phyloP scores from a whole-genome alignment of 2,797 vertebrate species.

The Anas capensis region DNA sequence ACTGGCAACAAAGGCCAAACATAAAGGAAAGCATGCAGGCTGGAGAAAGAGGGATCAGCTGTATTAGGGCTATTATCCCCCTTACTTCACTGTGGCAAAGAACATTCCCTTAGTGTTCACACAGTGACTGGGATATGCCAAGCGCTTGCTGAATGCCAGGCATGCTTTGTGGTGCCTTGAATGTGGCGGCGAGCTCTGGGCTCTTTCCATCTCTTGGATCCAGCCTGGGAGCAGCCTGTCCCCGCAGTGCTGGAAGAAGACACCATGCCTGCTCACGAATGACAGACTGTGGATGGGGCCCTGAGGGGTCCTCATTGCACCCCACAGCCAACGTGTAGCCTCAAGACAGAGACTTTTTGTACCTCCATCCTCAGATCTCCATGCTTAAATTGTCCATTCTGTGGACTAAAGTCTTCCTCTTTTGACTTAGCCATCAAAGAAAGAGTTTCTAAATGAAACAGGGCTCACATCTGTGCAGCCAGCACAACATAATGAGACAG shows the following conservation, averaged over 20 bases:
- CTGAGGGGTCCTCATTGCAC: rapidly evolving
- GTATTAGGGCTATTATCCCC: neutral
- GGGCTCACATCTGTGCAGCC: neutral
- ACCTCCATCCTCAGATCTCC: neutral
- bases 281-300: neutral
- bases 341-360: neutral
- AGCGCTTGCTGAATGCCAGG: neutral
- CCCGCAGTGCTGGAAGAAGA: rapidly evolving
- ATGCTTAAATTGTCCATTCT: neutral
- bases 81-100: neutral
- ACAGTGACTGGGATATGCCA: neutral
- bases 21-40: neutral
- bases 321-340: neutral
- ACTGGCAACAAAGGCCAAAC: neutral
- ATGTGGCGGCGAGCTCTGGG: rapidly evolving
- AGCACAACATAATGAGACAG: neutral
- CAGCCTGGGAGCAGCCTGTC: rapidly evolving
- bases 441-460: neutral
- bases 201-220: neutral
- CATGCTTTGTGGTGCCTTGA: rapidly evolving
- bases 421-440: neutral
- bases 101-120: neutral
- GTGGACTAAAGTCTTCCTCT: neutral
- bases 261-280: rapidly evolving
- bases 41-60: neutral